Evolutionary conservation across 2,113 vertebrate species (phyloP).

Genomic region (Odocoileus hemionus): DNA sequence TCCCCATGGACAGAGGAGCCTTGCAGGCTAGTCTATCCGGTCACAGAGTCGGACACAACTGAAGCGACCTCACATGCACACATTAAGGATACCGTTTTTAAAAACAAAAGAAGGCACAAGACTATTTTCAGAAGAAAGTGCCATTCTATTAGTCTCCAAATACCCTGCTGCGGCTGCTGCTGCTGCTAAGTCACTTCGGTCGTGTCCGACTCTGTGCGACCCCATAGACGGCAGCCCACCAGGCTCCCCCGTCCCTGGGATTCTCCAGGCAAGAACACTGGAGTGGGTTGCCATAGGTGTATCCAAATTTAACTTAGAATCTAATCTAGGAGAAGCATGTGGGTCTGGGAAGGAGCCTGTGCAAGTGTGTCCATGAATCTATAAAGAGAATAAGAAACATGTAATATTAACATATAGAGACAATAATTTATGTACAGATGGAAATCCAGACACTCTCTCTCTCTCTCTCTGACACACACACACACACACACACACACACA

Average conservation of each 20-base stretch:
- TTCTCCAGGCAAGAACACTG: too few species aligned
- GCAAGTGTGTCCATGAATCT: background rate
- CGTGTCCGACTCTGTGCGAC: background rate
- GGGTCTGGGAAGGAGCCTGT: background rate
- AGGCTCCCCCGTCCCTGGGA: background rate
- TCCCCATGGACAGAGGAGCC: background rate
- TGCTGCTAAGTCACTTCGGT: background rate
- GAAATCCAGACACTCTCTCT: background rate
- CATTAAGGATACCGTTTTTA: background rate
- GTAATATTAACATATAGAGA: background rate
- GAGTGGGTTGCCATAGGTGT: too few species aligned
- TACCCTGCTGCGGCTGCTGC: background rate
- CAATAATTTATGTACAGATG: background rate
- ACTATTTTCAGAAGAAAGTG: background rate
- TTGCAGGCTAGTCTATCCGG: background rate
- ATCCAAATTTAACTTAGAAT: background rate
- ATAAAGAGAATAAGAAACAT: background rate
- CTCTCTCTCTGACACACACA: too few species aligned
- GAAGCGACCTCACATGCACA: fast-evolving
- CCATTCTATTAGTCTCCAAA: background rate
- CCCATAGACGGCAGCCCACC: background rate
- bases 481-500: background rate
- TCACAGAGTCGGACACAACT: fast-evolving
- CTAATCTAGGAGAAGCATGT: background rate
- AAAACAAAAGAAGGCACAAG: background rate